phyloP scores from a whole-genome alignment of 2,797 vertebrate species.

The Enteromius paludinosus region DNA sequence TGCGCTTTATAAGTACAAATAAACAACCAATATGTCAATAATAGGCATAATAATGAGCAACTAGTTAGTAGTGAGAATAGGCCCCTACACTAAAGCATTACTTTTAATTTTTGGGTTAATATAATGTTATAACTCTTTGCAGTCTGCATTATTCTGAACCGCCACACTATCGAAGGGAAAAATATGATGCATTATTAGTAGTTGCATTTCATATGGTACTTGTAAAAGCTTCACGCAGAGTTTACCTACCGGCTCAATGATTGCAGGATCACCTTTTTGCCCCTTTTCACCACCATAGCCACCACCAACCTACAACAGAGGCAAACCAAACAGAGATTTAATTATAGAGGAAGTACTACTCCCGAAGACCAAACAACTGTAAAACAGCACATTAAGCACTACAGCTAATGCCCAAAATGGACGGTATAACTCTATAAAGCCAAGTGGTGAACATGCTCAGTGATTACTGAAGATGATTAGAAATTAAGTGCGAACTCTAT shows the following conservation, averaged over 20 bases:
- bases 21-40: neutral
- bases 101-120: neutral
- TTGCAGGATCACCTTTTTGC: slow-evolving; percentile 95
- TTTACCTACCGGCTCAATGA: slow-evolving; percentile 93
- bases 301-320: slow-evolving; percentile 80
- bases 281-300: slow-evolving; percentile 91
- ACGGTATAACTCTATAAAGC: slow-evolving; percentile 33
- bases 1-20: neutral
- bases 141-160: neutral
- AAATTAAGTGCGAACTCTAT: slow-evolving; percentile 5
- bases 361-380: slow-evolving; percentile 40
- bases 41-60: neutral
- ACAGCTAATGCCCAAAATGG: slow-evolving; percentile 18
- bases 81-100: neutral
- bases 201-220: slow-evolving; percentile 27
- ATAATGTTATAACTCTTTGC: neutral
- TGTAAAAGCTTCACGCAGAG: slow-evolving; percentile 24
- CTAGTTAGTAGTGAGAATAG: neutral
- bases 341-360: slow-evolving; percentile 35
- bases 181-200: neutral
- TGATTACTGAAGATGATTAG: slow-evolving; percentile 16
- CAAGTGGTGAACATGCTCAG: slow-evolving; percentile 29
- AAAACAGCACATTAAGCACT: slow-evolving; percentile 52
- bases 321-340: slow-evolving; percentile 44
- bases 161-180: neutral